Conservation (phyloP, 92 coral and sea anemone genomes). For the Heliopora coerulea region DNA sequence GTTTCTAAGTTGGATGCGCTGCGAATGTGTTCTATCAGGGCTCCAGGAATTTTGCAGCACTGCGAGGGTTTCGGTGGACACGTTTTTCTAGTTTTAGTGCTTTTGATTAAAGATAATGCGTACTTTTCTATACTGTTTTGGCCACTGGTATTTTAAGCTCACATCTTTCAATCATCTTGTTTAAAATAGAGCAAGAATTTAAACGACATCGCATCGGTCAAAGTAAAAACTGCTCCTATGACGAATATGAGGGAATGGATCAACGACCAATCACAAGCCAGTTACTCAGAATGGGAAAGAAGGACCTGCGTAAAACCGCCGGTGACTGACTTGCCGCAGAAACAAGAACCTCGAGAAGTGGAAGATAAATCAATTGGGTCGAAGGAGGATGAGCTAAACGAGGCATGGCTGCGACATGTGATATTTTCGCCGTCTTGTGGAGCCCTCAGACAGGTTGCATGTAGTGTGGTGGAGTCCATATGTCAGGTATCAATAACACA, state of each 20-base stretch:
- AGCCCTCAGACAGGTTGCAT: slow-evolving; percentile 89
- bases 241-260: slow-evolving; percentile 37
- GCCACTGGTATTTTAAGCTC: no score
- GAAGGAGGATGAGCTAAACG: slow-evolving; percentile 58
- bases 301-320: slow-evolving; percentile 43
- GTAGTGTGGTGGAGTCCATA: slow-evolving; percentile 86
- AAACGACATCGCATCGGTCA: slow-evolving; percentile 34
- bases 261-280: slow-evolving; percentile 10
- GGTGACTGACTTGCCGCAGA: slow-evolving; percentile 66
- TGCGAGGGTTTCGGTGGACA: no score
- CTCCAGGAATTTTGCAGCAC: no score
- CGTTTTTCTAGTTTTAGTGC: no score
- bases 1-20: no score
- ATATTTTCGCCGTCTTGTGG: slow-evolving; percentile 93
- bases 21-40: no score
- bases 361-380: slow-evolving; percentile 52
- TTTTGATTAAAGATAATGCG: no score
- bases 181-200: slow-evolving; percentile 23
- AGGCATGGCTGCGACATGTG: slow-evolving; percentile 93
- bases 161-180: not conserved
- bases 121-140: no score
- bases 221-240: slow-evolving; percentile 50
- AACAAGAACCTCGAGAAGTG: slow-evolving; percentile 62
- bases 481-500: slow-evolving; percentile 88
- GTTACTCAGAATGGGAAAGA: slow-evolving; percentile 29